Conservation (phyloP, 2,797 vertebrate species). For the Neopelma chrysocephalum region DNA sequence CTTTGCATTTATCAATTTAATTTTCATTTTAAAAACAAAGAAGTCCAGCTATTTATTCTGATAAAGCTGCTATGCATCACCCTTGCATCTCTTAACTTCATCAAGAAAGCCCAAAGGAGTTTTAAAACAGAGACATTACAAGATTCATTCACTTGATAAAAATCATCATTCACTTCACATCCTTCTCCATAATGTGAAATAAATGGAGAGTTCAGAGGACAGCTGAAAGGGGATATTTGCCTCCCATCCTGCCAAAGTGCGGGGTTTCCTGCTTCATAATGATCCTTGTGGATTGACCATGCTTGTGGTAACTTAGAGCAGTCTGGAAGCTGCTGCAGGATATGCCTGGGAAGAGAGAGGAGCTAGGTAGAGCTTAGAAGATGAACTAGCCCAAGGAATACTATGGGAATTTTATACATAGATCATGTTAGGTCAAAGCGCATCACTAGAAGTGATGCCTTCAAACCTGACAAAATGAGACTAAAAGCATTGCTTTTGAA, state of each 20-base stretch:
- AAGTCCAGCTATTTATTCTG: neutral
- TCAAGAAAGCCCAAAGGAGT: neutral
- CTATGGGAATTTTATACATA: neutral
- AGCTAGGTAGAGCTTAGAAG: neutral
- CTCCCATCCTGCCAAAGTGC: neutral
- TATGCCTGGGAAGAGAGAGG: neutral
- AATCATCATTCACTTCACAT: fast-evolving
- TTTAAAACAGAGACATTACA: neutral
- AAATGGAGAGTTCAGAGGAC: neutral
- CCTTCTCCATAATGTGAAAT: neutral
- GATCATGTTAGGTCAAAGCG: neutral
- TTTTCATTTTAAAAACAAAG: neutral
- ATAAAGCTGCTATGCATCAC: neutral
- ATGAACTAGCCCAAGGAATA: neutral
- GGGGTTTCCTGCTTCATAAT: neutral
- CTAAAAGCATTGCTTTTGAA: neutral
- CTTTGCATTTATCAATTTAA: neutral
- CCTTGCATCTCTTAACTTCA: neutral
- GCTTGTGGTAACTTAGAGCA: neutral
- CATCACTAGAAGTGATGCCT: neutral
- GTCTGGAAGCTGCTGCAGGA: neutral
- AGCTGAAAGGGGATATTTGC: neutral
- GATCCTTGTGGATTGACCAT: fast-evolving
- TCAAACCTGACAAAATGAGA: neutral
- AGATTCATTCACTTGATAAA: neutral